Evolutionary conservation across 2,797 vertebrate genomes (phyloP), one percentile per base, ranked within the genome.

Genomic region (Onychomys arenicola): DNA sequence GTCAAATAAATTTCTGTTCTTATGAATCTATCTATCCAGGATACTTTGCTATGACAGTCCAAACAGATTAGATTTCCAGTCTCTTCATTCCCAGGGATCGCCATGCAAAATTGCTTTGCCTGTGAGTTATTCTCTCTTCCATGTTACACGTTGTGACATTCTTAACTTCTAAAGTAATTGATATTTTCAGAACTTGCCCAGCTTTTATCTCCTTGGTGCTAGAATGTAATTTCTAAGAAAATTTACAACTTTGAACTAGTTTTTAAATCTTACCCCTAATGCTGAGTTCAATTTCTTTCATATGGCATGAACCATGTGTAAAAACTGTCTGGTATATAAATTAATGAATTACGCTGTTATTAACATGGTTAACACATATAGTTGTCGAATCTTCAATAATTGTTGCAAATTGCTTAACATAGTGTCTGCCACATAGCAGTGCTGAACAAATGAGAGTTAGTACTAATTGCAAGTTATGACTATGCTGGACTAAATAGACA

Each of bases 291-390:
- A 2, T 16, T 19, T 40, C 5, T 83, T 32, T 1, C 14, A 67
- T 34, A n/a, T 49, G 27, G 16, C 65, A 73, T 21, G 14, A 65
- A 63, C 32, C n/a, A 32, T 55, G 9, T 32, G 6, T 27, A 94
- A 23, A 55, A 80, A 46, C 55, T 86, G 40, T 59, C 73, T 71
- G 14, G 7, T 75, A 13, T 52, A 86, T 34, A 92, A 87, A 69
- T 89, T 32, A 91, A 83, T 75, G 37, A 93, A 84, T 91, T 91
- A 78, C 27, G 37, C 10, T 92, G 34, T 75, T 80, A n/a, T 59
- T 78, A 76, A 7, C 9, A 14, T 57, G 65, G 10, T 16, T 76
- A 14, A 49, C 52, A 43, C 69, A 4, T 16, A 59, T 16, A 59
- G 25, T 43, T 77, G 37, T 21, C 40, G 1, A 87, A 49, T 84